Conservation (phyloP, 2,797 vertebrate genomes). For the Leptoclinus maculatus region DNA sequence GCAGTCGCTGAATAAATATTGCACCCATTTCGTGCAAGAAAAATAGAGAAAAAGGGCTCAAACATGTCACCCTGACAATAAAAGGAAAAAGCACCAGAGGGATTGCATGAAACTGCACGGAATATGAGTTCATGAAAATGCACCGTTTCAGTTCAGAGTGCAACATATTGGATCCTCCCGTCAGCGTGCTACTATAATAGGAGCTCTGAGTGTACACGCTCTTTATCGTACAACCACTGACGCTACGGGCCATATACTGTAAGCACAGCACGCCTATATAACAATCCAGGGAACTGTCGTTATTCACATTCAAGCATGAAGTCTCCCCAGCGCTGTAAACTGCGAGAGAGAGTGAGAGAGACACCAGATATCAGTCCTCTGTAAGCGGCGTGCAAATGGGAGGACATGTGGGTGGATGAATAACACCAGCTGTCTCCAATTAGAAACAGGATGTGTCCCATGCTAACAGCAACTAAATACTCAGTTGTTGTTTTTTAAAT, state of each 20-base stretch:
- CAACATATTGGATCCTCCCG: not conserved
- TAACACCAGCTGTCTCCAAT: constrained; percentile 71
- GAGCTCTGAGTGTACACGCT: constrained; percentile 7
- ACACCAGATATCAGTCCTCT: constrained; percentile 48
- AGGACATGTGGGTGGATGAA: constrained; percentile 70
- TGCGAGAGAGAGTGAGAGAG: constrained; percentile 4
- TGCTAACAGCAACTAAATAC: constrained; percentile 46
- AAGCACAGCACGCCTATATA: constrained; percentile 8
- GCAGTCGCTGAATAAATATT: constrained; percentile 3
- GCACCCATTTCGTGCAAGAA: not conserved
- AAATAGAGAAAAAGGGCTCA: not conserved
- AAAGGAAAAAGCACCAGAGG: not conserved
- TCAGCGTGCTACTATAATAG: not conserved
- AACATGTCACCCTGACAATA: not conserved
- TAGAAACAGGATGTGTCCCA: constrained; percentile 60
- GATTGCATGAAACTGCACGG: not conserved
- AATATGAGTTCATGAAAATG: not conserved
- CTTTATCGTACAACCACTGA: constrained; percentile 18
- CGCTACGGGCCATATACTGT: constrained; percentile 2
- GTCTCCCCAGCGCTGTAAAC: constrained; percentile 33
- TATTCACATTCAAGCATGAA: constrained; percentile 23
- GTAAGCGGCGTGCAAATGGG: constrained; percentile 44
- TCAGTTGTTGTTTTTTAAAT: constrained; percentile 37
- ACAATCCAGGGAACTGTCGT: constrained; percentile 37
- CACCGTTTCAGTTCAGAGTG: constrained; percentile 19